Conservation (phyloP, 2,888 invertebrate species). For the Steinernema carpocapsae region DNA sequence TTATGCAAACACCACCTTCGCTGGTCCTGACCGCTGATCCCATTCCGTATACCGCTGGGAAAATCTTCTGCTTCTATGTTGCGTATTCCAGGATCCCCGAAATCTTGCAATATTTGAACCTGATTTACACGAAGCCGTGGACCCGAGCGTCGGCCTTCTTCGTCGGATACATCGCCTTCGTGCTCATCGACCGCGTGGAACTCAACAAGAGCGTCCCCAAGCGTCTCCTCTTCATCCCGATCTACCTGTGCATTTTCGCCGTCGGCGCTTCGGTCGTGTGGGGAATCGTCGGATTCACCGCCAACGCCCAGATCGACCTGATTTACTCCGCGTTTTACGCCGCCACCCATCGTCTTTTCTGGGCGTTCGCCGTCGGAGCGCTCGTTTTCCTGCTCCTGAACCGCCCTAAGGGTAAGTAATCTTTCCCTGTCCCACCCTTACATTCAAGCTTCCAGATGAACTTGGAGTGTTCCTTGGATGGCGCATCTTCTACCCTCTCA, state of each 20-base stretch:
- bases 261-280: constrained; percentile 46
- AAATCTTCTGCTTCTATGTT: not conserved
- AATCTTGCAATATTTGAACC: constrained; percentile 6
- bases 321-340: constrained; percentile 55
- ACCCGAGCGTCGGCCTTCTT: constrained; percentile 46
- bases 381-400: constrained; percentile 43
- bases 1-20: constrained; percentile 46
- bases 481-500: constrained; percentile 63
- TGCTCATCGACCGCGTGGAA: constrained; percentile 40
- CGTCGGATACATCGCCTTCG: constrained; percentile 53
- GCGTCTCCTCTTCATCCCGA: constrained; percentile 15
- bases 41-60: not conserved
- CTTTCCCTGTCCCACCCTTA: not conserved
- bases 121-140: constrained; percentile 31
- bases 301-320: constrained; percentile 35
- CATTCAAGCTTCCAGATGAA: constrained; percentile 43
- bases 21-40: constrained; percentile 7
- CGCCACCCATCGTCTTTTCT: constrained; percentile 58
- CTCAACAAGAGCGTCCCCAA: not conserved
- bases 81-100: not conserved
- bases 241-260: constrained; percentile 40
- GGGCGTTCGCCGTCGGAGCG: constrained; percentile 58
- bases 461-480: constrained; percentile 56
- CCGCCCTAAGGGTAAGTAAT: constrained; percentile 16
- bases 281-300: constrained; percentile 24